Evolutionary conservation across 2,888 invertebrate species (phyloP), one percentile per base, ranked within the genome.

Genomic region (Polyommatus iphigenia): DNA sequence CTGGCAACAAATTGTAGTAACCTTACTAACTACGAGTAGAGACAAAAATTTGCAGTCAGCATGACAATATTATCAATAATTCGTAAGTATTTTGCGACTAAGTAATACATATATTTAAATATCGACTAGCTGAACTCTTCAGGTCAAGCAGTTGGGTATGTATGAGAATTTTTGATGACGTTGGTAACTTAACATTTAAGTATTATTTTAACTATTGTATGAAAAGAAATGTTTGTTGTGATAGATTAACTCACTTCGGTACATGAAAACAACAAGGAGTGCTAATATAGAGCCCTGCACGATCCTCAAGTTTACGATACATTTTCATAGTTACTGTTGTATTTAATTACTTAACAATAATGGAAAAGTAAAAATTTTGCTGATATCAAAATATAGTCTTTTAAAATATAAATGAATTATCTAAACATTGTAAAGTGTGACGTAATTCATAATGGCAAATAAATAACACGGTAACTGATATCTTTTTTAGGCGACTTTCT

Each of bases 91-190:
- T 67, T 67, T 24, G 29, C 15, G 3, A 29, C 67, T 5, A 67
- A 67, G 5, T 67, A 67, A 67, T 29, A 13, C 15, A 0, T 54
- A 54, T 18, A 67, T 67, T 67, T 67, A 32, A 67, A 67, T 67
- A 18, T 18, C 67, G 29, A 67, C 29, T 7, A 29, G 29, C 29
- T 67, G 67, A 32, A 32, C 67, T 67, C 18, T 32, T 67, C 6
- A 67, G 67, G 67, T 67, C 67, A 67, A 67, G 32, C 29, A 13
- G 20, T 67, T 67, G 29, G 29, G 24, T 67, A 67, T 67, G 67
- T 29, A 67, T 67, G 29, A 67, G 29, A 18, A 32, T 67, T 67
- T 13, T 67, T 29, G 13, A 13, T 29, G 67, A 67, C 67, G 67
- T 13, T 6, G 24, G 29, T 67, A 29, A 29, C 29, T 6, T 67